Evolutionary conservation across 1,140 invertebrate species (phyloP), one percentile per base, ranked within the genome.

Genomic region (Drosophila quadrilineata): DNA sequence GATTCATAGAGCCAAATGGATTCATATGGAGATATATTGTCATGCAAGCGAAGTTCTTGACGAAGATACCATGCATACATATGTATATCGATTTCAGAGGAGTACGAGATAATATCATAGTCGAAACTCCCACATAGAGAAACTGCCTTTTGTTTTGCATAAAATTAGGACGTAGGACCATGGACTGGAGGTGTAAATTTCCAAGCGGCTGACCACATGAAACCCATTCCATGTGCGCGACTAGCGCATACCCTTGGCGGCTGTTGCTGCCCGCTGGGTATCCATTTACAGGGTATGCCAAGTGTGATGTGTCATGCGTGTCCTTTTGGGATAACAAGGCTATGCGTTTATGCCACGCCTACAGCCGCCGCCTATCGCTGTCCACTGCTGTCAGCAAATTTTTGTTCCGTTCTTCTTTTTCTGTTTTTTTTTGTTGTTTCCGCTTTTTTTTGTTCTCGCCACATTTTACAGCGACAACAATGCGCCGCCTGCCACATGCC

Each of bases 151-250:
- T 49, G 14, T 60, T 66, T 52, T 70, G 36, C 69, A 64, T 69
- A 58, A 65, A 69, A 58, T 52, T 46, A 9, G 28, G 12, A 24
- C 17, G 22, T 43, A 8, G 21, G 2, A 3, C 16, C n/a, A 14
- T 10, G 26, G 31, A 14, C 19, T 46, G 38, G 16, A 60, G 49
- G 63, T 45, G 56, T 60, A 66, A 66, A 50, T 73, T 74, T 71
- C 56, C 67, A 60, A 67, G 57, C 63, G 76, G 67, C 77, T 75
- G 72, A 82, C 76, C 76, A 58, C 76, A 72, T 56, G 53, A 53
- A 82, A 75, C 76, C 82, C 76, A 72, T 82, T 75, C 3, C 8
- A 17, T n/a, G 28, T 40, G 3, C 3, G 9, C 64, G 64, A 50
- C 50, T 28, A 5, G 4, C 1, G 14, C 24, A 43, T 64, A 58